Percentiles rank a stretch among this genome's conserved stretches.
These are phyloP conservation scores for Acheta domesticus DNA, from an alignment of 2,888 invertebrate genomes.

Conservation along the genomic window DNA sequence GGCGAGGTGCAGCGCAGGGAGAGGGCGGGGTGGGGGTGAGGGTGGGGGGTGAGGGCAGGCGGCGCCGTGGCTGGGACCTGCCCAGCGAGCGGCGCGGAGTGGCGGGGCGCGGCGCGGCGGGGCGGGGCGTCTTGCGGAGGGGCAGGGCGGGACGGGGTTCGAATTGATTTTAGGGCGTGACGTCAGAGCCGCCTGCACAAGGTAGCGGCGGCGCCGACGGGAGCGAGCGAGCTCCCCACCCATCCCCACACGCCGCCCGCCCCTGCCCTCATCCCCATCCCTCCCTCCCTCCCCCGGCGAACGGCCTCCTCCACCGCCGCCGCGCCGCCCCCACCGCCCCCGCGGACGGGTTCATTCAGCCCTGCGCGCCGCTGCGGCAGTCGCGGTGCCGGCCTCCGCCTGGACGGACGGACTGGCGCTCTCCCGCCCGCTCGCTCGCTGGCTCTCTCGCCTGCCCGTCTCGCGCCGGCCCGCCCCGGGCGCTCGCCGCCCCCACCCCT, in stretches of 20 bases:
- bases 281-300: not conserved
- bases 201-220: not conserved
- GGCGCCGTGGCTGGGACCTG: not conserved
- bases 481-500: not conserved
- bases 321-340: not conserved
- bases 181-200: constrained; percentile 1
- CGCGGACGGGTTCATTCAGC: constrained; percentile 18
- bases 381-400: not conserved
- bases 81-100: not conserved
- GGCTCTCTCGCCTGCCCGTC: not conserved
- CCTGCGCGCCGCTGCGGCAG: not conserved
- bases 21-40: not conserved
- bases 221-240: not conserved
- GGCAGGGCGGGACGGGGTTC: not conserved
- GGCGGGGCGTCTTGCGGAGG: not conserved
- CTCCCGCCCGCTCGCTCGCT: not conserved
- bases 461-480: not conserved
- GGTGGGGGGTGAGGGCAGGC: not conserved
- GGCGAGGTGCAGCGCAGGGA: not conserved
- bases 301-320: not conserved
- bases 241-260: not conserved
- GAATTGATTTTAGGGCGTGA: constrained; percentile 18
- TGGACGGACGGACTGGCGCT: not conserved
- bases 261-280: not conserved
- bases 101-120: not conserved